These are phyloP conservation scores for Bombus pascuorum DNA, from an alignment of 1,140 invertebrate genomes.

Conservation along the genomic window DNA sequence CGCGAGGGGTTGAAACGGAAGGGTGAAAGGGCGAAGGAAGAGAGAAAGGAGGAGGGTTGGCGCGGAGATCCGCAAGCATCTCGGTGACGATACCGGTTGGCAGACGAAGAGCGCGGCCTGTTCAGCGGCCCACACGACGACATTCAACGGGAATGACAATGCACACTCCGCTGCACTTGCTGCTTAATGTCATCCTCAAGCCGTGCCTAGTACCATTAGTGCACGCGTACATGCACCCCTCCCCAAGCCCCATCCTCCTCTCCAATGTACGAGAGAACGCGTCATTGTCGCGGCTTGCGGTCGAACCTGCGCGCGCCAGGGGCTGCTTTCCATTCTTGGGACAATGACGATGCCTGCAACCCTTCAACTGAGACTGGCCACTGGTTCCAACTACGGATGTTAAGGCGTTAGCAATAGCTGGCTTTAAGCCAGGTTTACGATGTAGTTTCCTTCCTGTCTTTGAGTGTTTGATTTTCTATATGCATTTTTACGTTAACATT, in stretches of 20 bases:
- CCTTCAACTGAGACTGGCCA: constrained; percentile 11
- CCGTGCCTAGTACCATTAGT: constrained; percentile 67
- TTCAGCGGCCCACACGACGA: constrained; percentile 34
- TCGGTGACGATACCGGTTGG: constrained; percentile 22
- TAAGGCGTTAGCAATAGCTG: neutral
- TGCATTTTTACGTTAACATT: too few species aligned
- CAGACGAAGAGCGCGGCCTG: neutral
- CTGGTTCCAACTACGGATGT: too few species aligned
- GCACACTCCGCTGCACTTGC: constrained; percentile 69
- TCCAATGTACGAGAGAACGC: constrained; percentile 12
- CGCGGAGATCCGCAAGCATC: neutral
- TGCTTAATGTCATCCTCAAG: constrained; percentile 71
- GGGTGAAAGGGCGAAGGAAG: neutral
- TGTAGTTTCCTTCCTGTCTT: too few species aligned
- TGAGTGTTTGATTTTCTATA: too few species aligned
- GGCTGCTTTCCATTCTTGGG: constrained; percentile 41
- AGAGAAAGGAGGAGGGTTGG: constrained; percentile 11
- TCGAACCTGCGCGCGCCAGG: neutral
- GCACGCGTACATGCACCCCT: constrained; percentile 54
- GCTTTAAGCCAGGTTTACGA: too few species aligned
- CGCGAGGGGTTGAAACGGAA: neutral
- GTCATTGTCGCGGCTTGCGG: constrained; percentile 24
- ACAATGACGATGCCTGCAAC: constrained; percentile 49
- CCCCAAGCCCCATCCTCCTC: too few species aligned
- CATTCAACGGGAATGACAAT: constrained; percentile 67